These are phyloP conservation scores for Sebastes vulpes DNA, from an alignment of 2,797 vertebrate genomes.

Conservation along the genomic window DNA sequence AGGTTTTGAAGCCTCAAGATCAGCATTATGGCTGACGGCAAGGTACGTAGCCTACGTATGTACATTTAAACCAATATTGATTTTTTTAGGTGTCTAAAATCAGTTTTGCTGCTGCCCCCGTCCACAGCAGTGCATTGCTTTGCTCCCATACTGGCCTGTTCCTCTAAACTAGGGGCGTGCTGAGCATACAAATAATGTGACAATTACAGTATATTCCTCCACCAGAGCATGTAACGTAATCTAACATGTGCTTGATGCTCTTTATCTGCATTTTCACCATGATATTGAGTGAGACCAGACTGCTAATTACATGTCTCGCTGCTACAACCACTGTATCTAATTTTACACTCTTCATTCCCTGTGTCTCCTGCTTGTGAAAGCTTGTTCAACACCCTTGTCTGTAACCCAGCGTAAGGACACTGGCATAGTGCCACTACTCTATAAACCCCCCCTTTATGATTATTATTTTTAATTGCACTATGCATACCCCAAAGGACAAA, in stretches of 20 bases:
- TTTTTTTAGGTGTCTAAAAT: not conserved
- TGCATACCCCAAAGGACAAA: constrained; percentile 13
- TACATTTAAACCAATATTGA: not conserved
- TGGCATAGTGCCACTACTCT: constrained; percentile 19
- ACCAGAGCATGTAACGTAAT: not conserved
- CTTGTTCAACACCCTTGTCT: not conserved
- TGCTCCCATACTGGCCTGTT: not conserved
- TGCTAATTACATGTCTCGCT: constrained; percentile 5
- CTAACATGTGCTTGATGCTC: not conserved
- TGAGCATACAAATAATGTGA: not conserved
- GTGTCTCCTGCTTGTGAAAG: not conserved
- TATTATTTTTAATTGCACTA: constrained; percentile 34
- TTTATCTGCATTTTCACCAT: not conserved
- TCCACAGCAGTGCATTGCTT: not conserved
- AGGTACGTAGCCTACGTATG: too few relatives aligned
- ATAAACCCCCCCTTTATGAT: not conserved
- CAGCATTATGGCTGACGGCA: too few relatives aligned
- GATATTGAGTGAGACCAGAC: not conserved
- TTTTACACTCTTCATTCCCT: not conserved
- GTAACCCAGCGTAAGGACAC: not conserved
- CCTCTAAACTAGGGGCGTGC: not conserved
- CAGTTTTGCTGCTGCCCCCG: not conserved
- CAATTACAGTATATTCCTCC: not conserved
- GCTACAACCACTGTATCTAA: not conserved
- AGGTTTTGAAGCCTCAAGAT: too few relatives aligned